These are phyloP conservation scores for Julus scanicus DNA, from an alignment of 2,888 invertebrate species.

Conservation along the genomic window DNA sequence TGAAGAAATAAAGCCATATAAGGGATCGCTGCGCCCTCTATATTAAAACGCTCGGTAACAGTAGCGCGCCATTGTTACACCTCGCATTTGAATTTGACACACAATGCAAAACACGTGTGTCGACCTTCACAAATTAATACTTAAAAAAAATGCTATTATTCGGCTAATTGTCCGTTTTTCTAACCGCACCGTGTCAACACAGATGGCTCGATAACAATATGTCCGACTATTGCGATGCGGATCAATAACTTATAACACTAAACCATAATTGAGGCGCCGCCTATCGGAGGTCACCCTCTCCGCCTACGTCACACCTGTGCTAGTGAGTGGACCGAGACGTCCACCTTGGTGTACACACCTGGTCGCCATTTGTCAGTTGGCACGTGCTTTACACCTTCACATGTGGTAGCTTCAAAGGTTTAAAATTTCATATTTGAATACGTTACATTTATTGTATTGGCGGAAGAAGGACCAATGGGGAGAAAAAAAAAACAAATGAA, in stretches of 20 bases:
- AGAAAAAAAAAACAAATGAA: too few relatives aligned
- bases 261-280: conserved; percentile 6
- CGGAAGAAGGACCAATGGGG: too few relatives aligned
- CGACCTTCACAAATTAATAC: conserved; percentile 6
- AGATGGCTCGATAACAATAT: conserved; percentile 17
- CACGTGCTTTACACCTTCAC: not conserved
- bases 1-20: too few relatives aligned
- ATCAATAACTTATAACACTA: conserved; percentile 30
- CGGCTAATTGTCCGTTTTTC: conserved; percentile 2
- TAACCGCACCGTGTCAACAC: conserved; percentile 34
- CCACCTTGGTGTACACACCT: not conserved
- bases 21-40: not conserved
- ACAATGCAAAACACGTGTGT: not conserved
- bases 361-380: not conserved
- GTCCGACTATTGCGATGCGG: not conserved
- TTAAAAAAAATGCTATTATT: not conserved
- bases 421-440: too few relatives aligned
- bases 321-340: not conserved
- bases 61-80: not conserved
- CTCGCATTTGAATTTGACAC: not conserved
- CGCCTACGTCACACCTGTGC: not conserved
- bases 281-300: not conserved
- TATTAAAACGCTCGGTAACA: not conserved
- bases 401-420: too few relatives aligned
- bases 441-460: too few relatives aligned